These are phyloP conservation scores for Leptoteleia sp. DNA, from an alignment of 1,140 invertebrate species.

Conservation along the genomic window DNA sequence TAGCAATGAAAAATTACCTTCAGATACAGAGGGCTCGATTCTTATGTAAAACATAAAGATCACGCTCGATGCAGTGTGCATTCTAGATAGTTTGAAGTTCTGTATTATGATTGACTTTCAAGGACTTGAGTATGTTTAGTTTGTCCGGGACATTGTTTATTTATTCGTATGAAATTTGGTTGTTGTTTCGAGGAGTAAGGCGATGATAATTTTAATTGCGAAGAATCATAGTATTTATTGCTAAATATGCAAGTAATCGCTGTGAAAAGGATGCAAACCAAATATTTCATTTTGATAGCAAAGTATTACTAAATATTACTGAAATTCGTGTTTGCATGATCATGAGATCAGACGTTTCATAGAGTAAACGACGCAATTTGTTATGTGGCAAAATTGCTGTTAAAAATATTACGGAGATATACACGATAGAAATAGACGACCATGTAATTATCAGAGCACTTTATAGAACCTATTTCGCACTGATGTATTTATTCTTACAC, in stretches of 20 bases:
- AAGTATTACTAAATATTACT: slow-evolving; percentile 35
- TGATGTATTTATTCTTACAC: slow-evolving; percentile 26
- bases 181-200: too few relatives aligned
- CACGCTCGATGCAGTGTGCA: background rate
- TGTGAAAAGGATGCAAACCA: slow-evolving; percentile 10
- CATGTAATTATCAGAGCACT: slow-evolving; percentile 26
- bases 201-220: slow-evolving; percentile 25
- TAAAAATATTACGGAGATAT: slow-evolving; percentile 19
- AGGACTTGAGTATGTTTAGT: background rate
- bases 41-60: slow-evolving; percentile 51
- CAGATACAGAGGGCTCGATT: slow-evolving; percentile 72
- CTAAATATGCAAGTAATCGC: slow-evolving; percentile 27
- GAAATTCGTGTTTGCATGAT: slow-evolving; percentile 24
- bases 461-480: slow-evolving; percentile 42
- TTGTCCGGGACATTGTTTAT: too few relatives aligned
- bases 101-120: background rate
- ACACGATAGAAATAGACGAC: slow-evolving; percentile 31
- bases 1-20: slow-evolving; percentile 76
- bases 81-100: slow-evolving; percentile 20
- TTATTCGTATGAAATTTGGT: too few relatives aligned
- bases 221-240: slow-evolving; percentile 13
- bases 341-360: slow-evolving; percentile 11
- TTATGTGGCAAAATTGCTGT: slow-evolving; percentile 11
- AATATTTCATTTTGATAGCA: slow-evolving; percentile 14
- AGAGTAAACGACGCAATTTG: slow-evolving; percentile 19